Conservation (phyloP, 2,797 vertebrate species). For the Phoebastria nigripes region DNA sequence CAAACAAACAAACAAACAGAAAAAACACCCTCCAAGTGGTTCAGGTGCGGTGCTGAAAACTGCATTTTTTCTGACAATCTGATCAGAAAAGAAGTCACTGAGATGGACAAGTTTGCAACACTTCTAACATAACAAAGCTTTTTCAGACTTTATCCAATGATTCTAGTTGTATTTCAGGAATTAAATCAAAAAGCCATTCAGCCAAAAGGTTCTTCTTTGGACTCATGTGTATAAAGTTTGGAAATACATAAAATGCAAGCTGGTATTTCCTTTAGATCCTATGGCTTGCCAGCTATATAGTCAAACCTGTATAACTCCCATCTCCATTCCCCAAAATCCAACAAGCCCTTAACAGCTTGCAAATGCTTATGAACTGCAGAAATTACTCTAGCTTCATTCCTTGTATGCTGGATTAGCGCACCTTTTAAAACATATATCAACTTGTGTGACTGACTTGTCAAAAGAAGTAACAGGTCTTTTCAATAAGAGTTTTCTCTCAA, state of each 20-base stretch:
- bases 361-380: neutral
- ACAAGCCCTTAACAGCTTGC: neutral
- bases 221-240: neutral
- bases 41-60: neutral
- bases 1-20: too few species aligned
- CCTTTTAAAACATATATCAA: neutral
- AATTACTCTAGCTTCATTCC: neutral
- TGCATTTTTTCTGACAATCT: neutral
- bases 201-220: neutral
- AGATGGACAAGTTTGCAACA: accelerated
- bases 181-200: neutral
- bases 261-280: neutral
- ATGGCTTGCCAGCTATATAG: neutral
- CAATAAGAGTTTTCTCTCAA: neutral
- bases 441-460: neutral
- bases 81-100: neutral
- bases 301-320: neutral
- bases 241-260: neutral
- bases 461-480: neutral
- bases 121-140: neutral
- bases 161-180: neutral
- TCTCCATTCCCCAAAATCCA: neutral
- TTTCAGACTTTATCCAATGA: neutral
- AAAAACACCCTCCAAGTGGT: neutral
- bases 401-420: neutral